A percentile compares a stretch with the other conserved stretches of the same genome.
Evolutionary conservation across 1,140 invertebrate species (phyloP).

Genomic region (Latrodectus geometricus): DNA sequence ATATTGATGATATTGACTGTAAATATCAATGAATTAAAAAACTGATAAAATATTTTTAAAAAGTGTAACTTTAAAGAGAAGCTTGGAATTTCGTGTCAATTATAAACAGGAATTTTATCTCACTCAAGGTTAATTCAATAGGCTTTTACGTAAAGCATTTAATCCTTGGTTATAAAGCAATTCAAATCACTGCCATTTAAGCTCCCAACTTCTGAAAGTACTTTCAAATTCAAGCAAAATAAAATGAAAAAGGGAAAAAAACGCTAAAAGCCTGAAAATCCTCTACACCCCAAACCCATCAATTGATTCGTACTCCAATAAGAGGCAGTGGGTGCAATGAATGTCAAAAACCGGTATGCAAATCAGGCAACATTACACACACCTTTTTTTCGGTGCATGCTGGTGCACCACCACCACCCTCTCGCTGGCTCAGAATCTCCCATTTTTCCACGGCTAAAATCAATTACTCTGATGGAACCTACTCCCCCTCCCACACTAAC

Average conservation of each 20-base stretch:
- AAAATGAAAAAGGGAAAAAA: neutral
- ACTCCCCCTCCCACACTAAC: conserved; percentile 5
- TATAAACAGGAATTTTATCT: too few species aligned
- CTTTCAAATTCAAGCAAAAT: neutral
- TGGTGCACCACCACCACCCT: neutral
- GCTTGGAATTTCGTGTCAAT: too few species aligned
- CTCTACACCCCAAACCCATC: conserved; percentile 20
- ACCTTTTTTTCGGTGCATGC: conserved; percentile 34
- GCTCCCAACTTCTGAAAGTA: too few species aligned
- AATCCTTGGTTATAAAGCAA: too few species aligned
- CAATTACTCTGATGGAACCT: conserved; percentile 58
- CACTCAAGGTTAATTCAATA: too few species aligned
- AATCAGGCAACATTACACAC: conserved; percentile 57
- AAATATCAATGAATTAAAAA: too few species aligned
- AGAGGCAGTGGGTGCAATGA: conserved; percentile 46
- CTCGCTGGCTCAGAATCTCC: neutral
- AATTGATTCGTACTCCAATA: conserved; percentile 48
- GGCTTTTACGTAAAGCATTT: too few species aligned
- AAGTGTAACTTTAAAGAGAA: too few species aligned
- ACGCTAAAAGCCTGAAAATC: conserved; percentile 19
- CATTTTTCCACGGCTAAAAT: conserved; percentile 28
- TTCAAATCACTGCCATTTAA: too few species aligned
- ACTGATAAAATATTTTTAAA: too few species aligned
- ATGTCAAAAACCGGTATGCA: conserved; percentile 57
- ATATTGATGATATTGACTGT: too few species aligned